Base-by-base conservation (phyloP, 2,888 invertebrate species). In the Caenorhabditis macrosperma region DNA sequence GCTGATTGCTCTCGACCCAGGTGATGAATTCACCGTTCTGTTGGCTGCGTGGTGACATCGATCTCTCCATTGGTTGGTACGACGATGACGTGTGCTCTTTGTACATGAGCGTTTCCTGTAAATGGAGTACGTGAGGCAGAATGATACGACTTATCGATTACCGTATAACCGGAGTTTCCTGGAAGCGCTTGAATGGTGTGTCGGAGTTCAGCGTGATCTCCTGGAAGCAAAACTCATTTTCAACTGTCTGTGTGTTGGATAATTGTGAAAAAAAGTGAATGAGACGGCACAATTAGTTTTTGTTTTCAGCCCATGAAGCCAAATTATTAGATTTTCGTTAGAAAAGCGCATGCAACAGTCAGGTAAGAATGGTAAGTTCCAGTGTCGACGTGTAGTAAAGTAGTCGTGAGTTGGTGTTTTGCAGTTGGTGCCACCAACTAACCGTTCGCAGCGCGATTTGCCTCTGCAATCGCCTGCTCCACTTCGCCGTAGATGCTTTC, bases 401-500 rank as follows among this genome's bases (percentile, higher is more conserved):
- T 33, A 10, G 10, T 7, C 10, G 10, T 33, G 33, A 33, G 33
- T 33, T 33, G 33, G 33, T 33, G 33, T 33, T 33, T 33, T 33
- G 33, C 33, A 10, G 41, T 60, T 20, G 9, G 72, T 72, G 67
- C 61, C 46, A 67, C 63, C 71, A 57, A 78, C 78, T 74, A 78
- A 78, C 78, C 78, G 55, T 61, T 71, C 44, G 52, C 60, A 48
- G 57, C 33, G 24, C 66, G 41, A 26, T 48, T 66, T 10, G 74
- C 74, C 10, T 67, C 67, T 26, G 72, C 61, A 59, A 76, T 67
- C n/a, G 71, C 76, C 41, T 81, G 60, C 44, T 75, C 78, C 12
- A 81, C 78, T 48, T 78, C 78, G 64, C 81, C 81, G 33, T 82
- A 84, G 52, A 84, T 64, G 48, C 84, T 80, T 30, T 84, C 84